phyloP scores from a whole-genome alignment of 2,113 vertebrate genomes.

The Indri indri region DNA sequence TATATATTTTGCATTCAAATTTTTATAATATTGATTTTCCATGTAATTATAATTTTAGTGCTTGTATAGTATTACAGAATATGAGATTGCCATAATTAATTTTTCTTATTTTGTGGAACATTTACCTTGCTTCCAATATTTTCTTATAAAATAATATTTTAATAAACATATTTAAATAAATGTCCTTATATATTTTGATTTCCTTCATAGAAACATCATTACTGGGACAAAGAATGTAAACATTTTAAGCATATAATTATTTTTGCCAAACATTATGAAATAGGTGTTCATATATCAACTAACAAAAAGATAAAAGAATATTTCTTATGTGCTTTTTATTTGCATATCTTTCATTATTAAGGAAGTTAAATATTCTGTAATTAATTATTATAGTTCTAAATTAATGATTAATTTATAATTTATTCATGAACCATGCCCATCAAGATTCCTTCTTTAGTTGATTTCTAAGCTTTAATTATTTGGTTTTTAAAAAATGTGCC shows the following conservation, averaged over 20 bases:
- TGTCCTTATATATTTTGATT: background rate
- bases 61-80: background rate
- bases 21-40: background rate
- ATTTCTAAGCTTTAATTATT: conserved; percentile 24
- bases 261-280: background rate
- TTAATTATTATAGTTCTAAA: background rate
- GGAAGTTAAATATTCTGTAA: background rate
- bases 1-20: background rate
- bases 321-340: background rate
- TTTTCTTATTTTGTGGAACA: background rate
- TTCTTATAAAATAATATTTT: background rate
- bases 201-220: conserved; percentile 15
- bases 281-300: background rate
- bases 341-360: conserved; percentile 6
- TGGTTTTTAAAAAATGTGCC: background rate
- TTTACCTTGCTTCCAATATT: background rate
- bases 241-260: background rate
- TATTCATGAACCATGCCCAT: background rate
- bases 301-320: background rate
- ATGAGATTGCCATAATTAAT: background rate
- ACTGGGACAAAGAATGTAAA: background rate
- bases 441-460: background rate
- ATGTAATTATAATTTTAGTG: background rate
- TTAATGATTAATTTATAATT: conserved; percentile 1
- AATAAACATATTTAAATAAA: conserved; percentile 10